Percentiles rank a stretch among this genome's conserved stretches.
Conservation (phyloP, 1,140 invertebrate genomes). For the Apis cerana region DNA sequence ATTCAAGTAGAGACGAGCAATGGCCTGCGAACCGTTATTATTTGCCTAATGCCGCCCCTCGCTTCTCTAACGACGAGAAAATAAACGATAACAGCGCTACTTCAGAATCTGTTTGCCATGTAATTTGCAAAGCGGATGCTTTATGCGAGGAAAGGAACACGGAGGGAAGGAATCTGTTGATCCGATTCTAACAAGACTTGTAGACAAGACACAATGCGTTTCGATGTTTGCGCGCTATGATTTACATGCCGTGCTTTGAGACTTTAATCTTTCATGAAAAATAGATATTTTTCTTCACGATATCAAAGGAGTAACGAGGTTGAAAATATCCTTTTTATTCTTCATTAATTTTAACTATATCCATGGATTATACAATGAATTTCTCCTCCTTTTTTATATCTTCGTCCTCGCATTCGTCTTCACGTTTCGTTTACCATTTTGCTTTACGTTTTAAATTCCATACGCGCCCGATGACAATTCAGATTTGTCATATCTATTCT, state of each 20-base stretch:
- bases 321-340: too few species aligned
- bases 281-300: too few species aligned
- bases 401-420: not conserved
- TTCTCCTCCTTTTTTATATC: not conserved
- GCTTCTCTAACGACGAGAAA: slow-evolving; percentile 5
- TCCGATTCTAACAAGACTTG: not conserved
- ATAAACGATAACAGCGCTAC: slow-evolving; percentile 16
- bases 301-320: too few species aligned
- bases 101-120: not conserved
- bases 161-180: not conserved
- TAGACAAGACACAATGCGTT: not conserved
- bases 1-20: slow-evolving; percentile 35
- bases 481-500: not conserved
- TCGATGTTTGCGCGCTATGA: not conserved
- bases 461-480: not conserved
- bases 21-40: slow-evolving; percentile 53
- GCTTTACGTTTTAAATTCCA: not conserved
- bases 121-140: not conserved
- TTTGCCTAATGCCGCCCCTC: slow-evolving; percentile 33
- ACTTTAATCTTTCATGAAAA: not conserved
- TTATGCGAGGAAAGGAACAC: not conserved
- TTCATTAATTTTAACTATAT: too few species aligned
- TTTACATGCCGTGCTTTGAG: not conserved
- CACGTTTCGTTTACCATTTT: not conserved
- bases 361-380: too few species aligned